A percentile compares a stretch with the other conserved stretches of the same genome.
These are phyloP conservation scores for Crocidura indochinensis DNA, from an alignment of 2,797 vertebrate species.

Conservation along the genomic window DNA sequence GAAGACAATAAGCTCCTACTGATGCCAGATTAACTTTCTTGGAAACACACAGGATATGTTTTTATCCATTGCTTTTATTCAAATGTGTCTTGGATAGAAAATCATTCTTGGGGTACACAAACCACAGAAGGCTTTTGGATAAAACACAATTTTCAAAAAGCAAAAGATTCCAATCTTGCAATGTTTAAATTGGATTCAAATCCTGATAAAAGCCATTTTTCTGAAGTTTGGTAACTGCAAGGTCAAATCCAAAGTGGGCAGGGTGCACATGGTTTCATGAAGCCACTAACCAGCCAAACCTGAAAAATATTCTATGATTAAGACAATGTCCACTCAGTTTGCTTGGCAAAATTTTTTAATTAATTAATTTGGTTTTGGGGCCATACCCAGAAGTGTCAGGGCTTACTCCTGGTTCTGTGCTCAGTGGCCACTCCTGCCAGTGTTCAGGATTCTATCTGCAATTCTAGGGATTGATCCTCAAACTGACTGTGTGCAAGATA, in stretches of 20 bases:
- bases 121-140: constrained; percentile 75
- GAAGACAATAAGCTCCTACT: constrained; percentile 51
- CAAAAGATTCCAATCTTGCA: constrained; percentile 74
- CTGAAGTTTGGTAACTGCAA: constrained; percentile 80
- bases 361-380: constrained; percentile 43
- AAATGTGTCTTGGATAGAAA: constrained; percentile 83
- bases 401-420: too few species aligned
- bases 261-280: constrained; percentile 47
- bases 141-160: constrained; percentile 78
- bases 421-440: too few species aligned
- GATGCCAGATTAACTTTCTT: constrained; percentile 59
- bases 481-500: too few species aligned
- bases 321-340: neutral
- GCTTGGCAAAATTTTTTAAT: neutral
- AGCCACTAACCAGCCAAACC: constrained; percentile 46
- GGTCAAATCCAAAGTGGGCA: constrained; percentile 49
- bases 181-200: constrained; percentile 68
- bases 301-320: constrained; percentile 48
- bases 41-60: constrained; percentile 68
- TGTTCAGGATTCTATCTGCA: too few species aligned
- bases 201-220: constrained; percentile 75
- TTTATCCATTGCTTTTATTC: constrained; percentile 80
- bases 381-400: too few species aligned
- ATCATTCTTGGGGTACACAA: constrained; percentile 78
- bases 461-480: too few species aligned